Conservation (phyloP, 1,140 invertebrate species). For the Nasonia giraulti region DNA sequence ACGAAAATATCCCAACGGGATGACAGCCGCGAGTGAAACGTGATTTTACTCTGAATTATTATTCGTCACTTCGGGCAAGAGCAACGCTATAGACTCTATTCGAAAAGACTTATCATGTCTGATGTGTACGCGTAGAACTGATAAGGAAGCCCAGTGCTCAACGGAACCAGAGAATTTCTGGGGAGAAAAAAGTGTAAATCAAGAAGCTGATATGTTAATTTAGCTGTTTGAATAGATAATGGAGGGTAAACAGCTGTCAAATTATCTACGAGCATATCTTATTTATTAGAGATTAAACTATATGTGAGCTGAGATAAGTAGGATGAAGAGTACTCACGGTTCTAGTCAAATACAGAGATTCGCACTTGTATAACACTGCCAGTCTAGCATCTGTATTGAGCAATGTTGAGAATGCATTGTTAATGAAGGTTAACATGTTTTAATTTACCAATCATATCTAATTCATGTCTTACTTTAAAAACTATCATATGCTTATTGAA, state of each 20-base stretch:
- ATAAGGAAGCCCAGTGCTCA: not conserved
- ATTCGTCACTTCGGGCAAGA: not conserved
- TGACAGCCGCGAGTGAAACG: no score
- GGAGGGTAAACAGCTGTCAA: not conserved
- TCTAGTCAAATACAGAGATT: not conserved
- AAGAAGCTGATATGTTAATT: not conserved
- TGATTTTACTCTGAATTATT: not conserved
- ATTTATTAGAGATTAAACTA: no score
- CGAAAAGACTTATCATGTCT: not conserved
- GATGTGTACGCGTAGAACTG: not conserved
- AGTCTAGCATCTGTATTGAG: not conserved
- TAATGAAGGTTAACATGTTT: no score
- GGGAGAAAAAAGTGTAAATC: not conserved
- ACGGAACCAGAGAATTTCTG: not conserved
- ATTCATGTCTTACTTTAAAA: not conserved
- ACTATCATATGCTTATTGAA: not conserved
- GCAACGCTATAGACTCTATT: not conserved
- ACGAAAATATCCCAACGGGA: no score
- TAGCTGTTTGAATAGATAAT: not conserved
- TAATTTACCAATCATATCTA: not conserved
- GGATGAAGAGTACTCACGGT: not conserved
- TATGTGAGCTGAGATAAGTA: not conserved
- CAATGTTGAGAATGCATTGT: no score
- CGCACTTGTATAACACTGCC: not conserved
- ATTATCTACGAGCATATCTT: not conserved